Evolutionary conservation across 1,140 invertebrate genomes (phyloP).

Genomic region (Hyposmocoma kahamanoa): DNA sequence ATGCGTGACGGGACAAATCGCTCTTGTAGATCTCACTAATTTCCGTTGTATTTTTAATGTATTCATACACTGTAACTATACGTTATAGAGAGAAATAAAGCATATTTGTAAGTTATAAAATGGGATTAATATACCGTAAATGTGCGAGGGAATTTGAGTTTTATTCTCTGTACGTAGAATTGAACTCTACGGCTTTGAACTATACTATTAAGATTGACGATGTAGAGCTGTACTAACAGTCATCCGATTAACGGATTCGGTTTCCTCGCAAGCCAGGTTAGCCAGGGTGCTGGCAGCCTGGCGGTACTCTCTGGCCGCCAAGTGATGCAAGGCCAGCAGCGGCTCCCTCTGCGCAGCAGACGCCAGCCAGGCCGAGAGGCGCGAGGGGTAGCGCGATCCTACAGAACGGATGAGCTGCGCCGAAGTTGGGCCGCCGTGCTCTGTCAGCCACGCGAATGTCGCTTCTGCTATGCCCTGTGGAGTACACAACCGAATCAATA

Average conservation of each 20-base stretch:
- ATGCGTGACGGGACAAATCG: too few relatives aligned
- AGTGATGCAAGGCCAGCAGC: slow-evolving; percentile 13
- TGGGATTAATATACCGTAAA: too few relatives aligned
- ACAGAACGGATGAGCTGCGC: slow-evolving; percentile 11
- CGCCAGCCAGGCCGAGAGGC: slow-evolving; percentile 24
- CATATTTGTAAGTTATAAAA: too few relatives aligned
- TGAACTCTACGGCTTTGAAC: too few relatives aligned
- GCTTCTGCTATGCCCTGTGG: slow-evolving; percentile 39
- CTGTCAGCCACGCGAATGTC: slow-evolving; percentile 32
- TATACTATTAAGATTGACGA: too few relatives aligned
- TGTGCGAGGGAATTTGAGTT: too few relatives aligned
- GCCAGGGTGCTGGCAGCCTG: slow-evolving; percentile 60
- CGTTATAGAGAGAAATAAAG: too few relatives aligned
- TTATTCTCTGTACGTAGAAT: too few relatives aligned
- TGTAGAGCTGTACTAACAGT: slow-evolving; percentile 74
- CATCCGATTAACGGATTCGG: slow-evolving; percentile 80
- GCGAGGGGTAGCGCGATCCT: slow-evolving; percentile 5
- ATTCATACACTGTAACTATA: too few relatives aligned
- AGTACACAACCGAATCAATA: too few relatives aligned
- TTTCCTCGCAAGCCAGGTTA: slow-evolving; percentile 80
- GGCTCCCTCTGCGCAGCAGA: slow-evolving; percentile 7
- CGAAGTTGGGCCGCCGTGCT: slow-evolving; percentile 10
- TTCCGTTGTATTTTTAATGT: too few relatives aligned
- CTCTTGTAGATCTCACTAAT: too few relatives aligned
- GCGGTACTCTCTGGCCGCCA: slow-evolving; percentile 7